Conservation (phyloP, 2,113 vertebrate species). For the Odontesthes bonariensis region DNA sequence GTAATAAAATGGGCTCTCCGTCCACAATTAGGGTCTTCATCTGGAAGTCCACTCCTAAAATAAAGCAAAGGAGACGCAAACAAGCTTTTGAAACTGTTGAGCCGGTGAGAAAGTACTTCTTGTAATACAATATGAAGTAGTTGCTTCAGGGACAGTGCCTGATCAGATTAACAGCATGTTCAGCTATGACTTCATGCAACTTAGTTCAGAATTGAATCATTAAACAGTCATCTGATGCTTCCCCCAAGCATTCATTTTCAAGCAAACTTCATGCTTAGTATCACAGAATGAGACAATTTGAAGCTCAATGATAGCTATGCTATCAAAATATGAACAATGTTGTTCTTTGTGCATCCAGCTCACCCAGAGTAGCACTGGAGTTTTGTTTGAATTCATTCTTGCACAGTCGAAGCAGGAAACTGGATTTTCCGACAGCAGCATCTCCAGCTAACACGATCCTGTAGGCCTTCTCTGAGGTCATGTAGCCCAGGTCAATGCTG, state of each 20-base stretch:
- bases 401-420: constrained; percentile 95
- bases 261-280: not conserved
- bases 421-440: constrained; percentile 96
- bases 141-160: not conserved
- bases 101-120: not conserved
- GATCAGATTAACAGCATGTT: constrained; percentile 8
- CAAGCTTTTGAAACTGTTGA: not conserved
- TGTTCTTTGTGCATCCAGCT: constrained; percentile 12
- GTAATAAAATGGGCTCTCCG: constrained; percentile 90
- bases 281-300: not conserved
- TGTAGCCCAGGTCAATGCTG: constrained; percentile 68
- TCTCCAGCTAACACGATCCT: constrained; percentile 95
- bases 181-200: not conserved
- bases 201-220: not conserved
- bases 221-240: not conserved
- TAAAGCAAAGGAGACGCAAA: constrained; percentile 29
- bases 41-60: constrained; percentile 94
- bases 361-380: constrained; percentile 91
- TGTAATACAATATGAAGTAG: not conserved
- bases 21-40: constrained; percentile 96
- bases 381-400: constrained; percentile 95
- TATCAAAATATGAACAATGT: not conserved
- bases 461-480: constrained; percentile 88
- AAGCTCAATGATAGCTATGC: not conserved
- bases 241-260: constrained; percentile 1